Percentiles rank a stretch among this genome's conserved stretches.
phyloP scores from a whole-genome alignment of 2,113 vertebrate genomes.

The Mastomys natalensis region DNA sequence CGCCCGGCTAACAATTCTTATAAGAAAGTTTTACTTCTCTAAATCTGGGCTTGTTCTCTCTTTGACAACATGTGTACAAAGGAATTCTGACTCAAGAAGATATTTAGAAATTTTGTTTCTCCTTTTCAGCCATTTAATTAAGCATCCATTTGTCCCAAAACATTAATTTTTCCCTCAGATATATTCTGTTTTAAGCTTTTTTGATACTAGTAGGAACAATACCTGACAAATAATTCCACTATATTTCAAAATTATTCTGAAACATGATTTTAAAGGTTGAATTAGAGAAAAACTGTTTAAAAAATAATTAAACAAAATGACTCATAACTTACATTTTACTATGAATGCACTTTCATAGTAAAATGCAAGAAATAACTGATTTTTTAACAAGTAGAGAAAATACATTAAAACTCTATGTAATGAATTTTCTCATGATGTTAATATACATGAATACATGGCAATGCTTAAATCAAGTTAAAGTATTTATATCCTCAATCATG shows the following conservation, averaged over 20 bases:
- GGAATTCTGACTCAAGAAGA: neutral
- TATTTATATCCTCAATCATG: neutral
- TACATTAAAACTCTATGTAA: neutral
- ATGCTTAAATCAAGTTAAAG: neutral
- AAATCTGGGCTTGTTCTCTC: neutral
- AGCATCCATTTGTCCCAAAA: neutral
- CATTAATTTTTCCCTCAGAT: neutral
- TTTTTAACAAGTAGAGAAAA: neutral
- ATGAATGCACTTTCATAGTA: no score
- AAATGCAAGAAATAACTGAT: neutral
- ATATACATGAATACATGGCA: no score
- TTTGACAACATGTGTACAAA: neutral
- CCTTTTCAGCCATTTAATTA: neutral
- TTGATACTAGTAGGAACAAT: neutral
- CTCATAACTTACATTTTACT: neutral
- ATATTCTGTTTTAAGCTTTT: neutral
- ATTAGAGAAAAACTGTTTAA: neutral
- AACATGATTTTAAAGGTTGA: neutral
- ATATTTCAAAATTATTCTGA: neutral
- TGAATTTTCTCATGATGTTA: neutral
- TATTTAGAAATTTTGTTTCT: neutral
- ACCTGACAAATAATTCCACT: neutral
- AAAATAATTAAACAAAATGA: neutral
- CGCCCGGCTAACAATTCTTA: no score
- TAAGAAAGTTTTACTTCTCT: neutral